Conservation (phyloP, 1,140 invertebrate species). For the Dreissena rostriformis region DNA sequence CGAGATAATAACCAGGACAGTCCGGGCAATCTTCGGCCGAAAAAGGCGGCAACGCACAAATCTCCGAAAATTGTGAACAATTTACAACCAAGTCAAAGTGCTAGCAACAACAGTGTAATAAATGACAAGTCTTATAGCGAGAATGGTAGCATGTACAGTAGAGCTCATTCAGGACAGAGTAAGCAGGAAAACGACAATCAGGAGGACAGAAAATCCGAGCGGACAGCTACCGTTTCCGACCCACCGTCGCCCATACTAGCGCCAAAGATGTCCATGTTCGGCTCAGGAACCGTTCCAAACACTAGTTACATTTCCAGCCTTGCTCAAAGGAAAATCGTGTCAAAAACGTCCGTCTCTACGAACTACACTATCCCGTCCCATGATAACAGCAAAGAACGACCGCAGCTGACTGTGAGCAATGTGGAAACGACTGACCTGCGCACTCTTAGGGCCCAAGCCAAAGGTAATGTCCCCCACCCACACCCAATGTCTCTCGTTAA, state of each 20-base stretch:
- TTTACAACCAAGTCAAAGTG: conserved; percentile 27
- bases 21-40: not conserved
- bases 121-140: conserved; percentile 9
- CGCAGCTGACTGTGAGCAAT: conserved; percentile 70
- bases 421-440: conserved; percentile 73
- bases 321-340: conserved; percentile 65
- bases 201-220: conserved; percentile 10
- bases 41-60: conserved; percentile 30
- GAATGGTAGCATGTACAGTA: conserved; percentile 36
- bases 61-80: conserved; percentile 45
- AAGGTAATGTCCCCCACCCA: conserved; percentile 72
- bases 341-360: conserved; percentile 72
- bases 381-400: conserved; percentile 46
- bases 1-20: conserved; percentile 28
- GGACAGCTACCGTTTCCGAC: not conserved
- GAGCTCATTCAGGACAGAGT: conserved; percentile 4
- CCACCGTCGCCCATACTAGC: conserved; percentile 27
- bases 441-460: conserved; percentile 67
- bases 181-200: not conserved
- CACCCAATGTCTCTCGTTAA: conserved; percentile 46
- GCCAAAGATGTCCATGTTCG: conserved; percentile 51
- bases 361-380: conserved; percentile 69
- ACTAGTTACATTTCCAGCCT: conserved; percentile 41
- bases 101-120: conserved; percentile 43
- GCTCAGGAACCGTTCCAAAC: conserved; percentile 43